Evolutionary conservation across 1,140 invertebrate genomes (phyloP).

Genomic region (Drosophila virilis): DNA sequence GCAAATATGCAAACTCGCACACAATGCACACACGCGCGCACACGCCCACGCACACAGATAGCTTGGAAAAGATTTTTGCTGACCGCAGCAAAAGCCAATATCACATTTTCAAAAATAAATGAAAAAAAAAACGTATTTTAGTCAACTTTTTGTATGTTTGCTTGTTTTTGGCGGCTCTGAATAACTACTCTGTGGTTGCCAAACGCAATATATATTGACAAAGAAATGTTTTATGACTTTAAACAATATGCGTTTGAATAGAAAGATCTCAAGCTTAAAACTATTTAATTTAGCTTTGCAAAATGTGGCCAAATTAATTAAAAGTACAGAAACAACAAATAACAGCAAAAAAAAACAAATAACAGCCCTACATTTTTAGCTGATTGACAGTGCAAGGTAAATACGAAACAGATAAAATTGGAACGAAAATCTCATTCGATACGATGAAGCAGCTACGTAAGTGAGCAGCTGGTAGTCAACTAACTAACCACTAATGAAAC

Average conservation of each 20-base stretch:
- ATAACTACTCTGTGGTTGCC: not conserved
- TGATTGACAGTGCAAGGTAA: conserved; percentile 11
- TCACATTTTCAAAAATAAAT: conserved; percentile 2
- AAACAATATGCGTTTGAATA: not conserved
- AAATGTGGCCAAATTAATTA: too few species aligned
- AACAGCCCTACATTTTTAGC: conserved; percentile 4
- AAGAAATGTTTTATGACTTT: not conserved
- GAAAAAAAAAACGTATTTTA: conserved; percentile 7
- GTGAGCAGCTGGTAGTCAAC: conserved; percentile 9
- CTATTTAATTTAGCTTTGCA: too few species aligned
- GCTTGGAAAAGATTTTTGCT: conserved; percentile 13
- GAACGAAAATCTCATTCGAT: not conserved
- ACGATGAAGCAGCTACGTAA: not conserved
- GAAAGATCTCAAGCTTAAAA: not conserved
- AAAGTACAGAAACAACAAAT: not conserved
- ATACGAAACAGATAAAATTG: not conserved
- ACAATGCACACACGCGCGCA: conserved; percentile 1
- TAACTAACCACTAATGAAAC: conserved; percentile 26
- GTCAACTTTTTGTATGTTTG: conserved; percentile 3
- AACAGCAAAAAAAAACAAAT: not conserved
- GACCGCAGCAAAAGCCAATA: conserved; percentile 29
- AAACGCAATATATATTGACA: not conserved
- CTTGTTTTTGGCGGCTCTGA: not conserved
- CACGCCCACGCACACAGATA: not conserved
- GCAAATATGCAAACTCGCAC: conserved; percentile 14